A percentile compares a stretch with the other conserved stretches of the same genome.
phyloP scores from a whole-genome alignment of 2,888 invertebrate genomes.

The Melieria crassipennis region DNA sequence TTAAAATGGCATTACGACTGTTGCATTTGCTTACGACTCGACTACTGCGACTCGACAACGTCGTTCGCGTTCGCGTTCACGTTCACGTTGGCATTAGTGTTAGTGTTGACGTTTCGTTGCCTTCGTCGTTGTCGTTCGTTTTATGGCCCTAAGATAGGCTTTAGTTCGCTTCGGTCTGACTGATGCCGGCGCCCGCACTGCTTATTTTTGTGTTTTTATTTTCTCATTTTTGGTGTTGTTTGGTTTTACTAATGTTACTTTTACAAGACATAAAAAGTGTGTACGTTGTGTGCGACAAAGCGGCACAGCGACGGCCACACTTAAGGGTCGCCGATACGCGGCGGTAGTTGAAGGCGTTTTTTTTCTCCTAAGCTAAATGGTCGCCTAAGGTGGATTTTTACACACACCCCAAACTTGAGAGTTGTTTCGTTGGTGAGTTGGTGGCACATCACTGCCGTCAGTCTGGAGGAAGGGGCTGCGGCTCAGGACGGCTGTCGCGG shows the following conservation, averaged over 20 bases:
- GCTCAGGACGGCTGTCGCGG: not conserved
- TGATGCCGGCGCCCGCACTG: constrained; percentile 9
- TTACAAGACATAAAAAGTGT: constrained; percentile 28
- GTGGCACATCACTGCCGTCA: not conserved
- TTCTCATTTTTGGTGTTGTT: constrained; percentile 5
- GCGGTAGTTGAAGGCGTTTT: no score
- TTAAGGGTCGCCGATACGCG: no score
- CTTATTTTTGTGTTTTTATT: constrained; percentile 7
- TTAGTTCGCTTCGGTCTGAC: constrained; percentile 11
- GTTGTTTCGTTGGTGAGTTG: not conserved
- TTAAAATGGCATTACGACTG: constrained; percentile 38
- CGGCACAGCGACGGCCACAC: no score
- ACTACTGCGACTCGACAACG: no score
- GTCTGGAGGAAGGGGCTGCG: not conserved
- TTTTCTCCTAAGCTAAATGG: no score
- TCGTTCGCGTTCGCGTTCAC: constrained; percentile 8
- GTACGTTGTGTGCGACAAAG: no score
- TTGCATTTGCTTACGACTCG: constrained; percentile 21
- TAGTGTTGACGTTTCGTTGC: not conserved
- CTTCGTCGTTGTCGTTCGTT: not conserved
- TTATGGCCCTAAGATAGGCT: constrained; percentile 24
- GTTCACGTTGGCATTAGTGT: constrained; percentile 1
- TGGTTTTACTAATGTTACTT: constrained; percentile 29
- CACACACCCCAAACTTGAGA: no score
- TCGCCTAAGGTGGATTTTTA: no score